These are phyloP conservation scores for Chrysomela aeneicollis DNA, from an alignment of 2,888 invertebrate genomes.

Conservation along the genomic window DNA sequence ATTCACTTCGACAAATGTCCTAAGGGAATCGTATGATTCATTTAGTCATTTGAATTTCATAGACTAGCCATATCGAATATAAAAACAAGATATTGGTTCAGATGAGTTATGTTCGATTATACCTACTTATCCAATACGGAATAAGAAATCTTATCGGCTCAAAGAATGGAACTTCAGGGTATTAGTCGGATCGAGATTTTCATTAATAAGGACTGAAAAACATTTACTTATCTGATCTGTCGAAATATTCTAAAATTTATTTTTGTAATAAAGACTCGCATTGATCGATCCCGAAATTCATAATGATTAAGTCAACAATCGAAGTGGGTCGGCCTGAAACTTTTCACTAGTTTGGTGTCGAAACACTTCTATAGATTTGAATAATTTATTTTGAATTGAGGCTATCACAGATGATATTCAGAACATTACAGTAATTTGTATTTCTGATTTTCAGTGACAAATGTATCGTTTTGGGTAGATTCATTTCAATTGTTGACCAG, in stretches of 20 bases:
- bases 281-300: slow-evolving; percentile 7
- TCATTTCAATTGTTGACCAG: background rate
- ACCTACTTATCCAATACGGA: background rate
- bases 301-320: background rate
- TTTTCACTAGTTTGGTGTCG: background rate
- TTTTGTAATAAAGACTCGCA: background rate
- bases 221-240: background rate
- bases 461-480: too few relatives aligned
- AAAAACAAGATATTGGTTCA: background rate
- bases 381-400: too few relatives aligned
- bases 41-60: background rate
- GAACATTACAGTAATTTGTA: too few relatives aligned
- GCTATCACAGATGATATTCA: too few relatives aligned
- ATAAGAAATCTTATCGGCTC: slow-evolving; percentile 2
- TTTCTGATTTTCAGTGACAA: too few relatives aligned
- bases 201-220: slow-evolving; percentile 5
- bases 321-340: background rate
- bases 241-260: slow-evolving; percentile 3
- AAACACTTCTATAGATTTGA: too few relatives aligned
- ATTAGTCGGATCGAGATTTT: background rate
- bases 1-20: background rate
- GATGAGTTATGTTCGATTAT: background rate
- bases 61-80: background rate
- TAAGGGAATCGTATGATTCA: background rate
- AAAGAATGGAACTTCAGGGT: slow-evolving; percentile 5